Base-by-base conservation (phyloP, 2,888 invertebrate species). In the Stomorhina lunata region DNA sequence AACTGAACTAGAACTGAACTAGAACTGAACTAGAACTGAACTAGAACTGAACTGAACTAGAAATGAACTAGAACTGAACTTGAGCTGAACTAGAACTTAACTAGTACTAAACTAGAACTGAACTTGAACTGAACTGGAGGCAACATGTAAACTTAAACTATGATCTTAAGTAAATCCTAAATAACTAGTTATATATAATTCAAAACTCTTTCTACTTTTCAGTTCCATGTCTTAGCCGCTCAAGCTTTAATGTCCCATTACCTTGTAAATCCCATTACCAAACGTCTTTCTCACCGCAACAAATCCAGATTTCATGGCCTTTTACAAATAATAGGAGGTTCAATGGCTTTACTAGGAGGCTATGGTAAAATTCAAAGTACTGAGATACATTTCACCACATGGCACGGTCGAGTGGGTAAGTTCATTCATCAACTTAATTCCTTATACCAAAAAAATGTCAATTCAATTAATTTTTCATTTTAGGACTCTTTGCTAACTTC, bases 171-270 rank as follows among this genome's bases (percentile, higher is more conserved):
- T n/a, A n/a, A n/a, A n/a, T n/a, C n/a, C 37, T 37, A 10, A 34
- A 7, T 34, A 34, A 34, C n/a, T n/a, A n/a, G n/a, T n/a, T n/a
- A n/a, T n/a, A n/a, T n/a, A 50, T 22, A 6, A 48, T 50, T 29
- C 4, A 63, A 43, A 53, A n/a, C 80, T 63, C 12, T 34, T 1
- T 40, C 59, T 69, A 82, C 29, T 22, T 69, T 83, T 0, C 59
- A 90, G 90, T 90, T 88, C 55, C 90, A 90, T 80, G 87, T 90
- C 29, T 85, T 90, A 7, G 87, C 87, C 32, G 90, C 90, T 3
- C 87, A 90, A 81, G 90, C 90, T 12, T 83, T 90, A 55, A 90
- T 90, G 89, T 89, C 90, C 15, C 90, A 90, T 82, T 90, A 90
- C 71, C 88, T 88, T n/a, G 80, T 88, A 6, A 90, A 90, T 81